Conservation (phyloP, 2,113 vertebrate species). For the Girardinichthys multiradiatus region DNA sequence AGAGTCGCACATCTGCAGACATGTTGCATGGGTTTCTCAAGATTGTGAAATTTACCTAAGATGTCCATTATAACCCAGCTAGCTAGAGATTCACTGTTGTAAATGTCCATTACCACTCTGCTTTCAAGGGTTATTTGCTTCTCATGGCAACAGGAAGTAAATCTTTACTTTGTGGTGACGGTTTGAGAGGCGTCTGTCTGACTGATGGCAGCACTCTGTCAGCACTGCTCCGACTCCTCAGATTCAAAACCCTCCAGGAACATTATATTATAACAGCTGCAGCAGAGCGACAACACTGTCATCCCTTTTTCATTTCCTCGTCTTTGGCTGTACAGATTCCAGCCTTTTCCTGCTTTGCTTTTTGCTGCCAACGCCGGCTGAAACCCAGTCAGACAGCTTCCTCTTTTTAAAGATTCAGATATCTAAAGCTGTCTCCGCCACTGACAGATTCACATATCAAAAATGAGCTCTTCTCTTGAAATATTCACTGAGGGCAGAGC, state of each 20-base stretch:
- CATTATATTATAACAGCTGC: conserved; percentile 22
- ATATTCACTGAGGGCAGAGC: conserved; percentile 64
- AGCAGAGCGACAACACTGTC: conserved; percentile 3
- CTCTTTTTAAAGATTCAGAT: conserved; percentile 73
- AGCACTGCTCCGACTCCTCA: conserved; percentile 49
- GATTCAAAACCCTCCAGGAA: conserved; percentile 25
- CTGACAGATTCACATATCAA: conserved; percentile 66
- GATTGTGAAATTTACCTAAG: not conserved
- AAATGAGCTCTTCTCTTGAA: conserved; percentile 61
- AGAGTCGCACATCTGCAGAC: conserved; percentile 19
- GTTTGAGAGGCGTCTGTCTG: conserved; percentile 24
- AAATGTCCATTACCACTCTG: not conserved
- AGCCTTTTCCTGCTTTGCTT: conserved; percentile 29
- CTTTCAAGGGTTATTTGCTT: conserved; percentile 4
- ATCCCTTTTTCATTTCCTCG: conserved; percentile 13
- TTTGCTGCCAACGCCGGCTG: conserved; percentile 29
- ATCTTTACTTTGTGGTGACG: conserved; percentile 11
- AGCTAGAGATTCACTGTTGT: not conserved
- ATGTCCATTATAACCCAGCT: not conserved
- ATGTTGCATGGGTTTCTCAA: not conserved
- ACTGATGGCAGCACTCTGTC: conserved; percentile 43
- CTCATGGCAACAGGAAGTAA: conserved; percentile 9
- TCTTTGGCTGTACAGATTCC: conserved; percentile 39
- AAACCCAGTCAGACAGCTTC: conserved; percentile 64
- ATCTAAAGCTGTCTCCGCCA: conserved; percentile 60